Percentiles rank a stretch among this genome's conserved stretches.
These are phyloP conservation scores for Asarcornis scutulata DNA, from an alignment of 2,113 vertebrate genomes.

Conservation along the genomic window DNA sequence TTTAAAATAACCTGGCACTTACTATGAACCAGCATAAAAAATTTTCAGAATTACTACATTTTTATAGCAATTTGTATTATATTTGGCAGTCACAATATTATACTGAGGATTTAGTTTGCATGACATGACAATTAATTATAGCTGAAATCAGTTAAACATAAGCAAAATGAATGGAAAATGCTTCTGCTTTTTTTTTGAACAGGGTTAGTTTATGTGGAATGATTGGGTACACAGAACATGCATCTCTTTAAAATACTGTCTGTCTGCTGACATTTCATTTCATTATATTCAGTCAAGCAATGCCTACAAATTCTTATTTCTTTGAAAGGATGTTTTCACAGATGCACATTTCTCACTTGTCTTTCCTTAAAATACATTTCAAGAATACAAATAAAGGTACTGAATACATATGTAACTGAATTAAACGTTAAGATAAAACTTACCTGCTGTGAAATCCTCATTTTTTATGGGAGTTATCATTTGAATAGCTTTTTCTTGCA, in stretches of 20 bases:
- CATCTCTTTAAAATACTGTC: constrained; percentile 69
- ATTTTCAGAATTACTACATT: constrained; percentile 24
- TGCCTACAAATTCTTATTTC: constrained; percentile 51
- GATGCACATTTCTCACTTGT: constrained; percentile 47
- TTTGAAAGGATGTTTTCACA: constrained; percentile 63
- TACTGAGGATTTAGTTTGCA: constrained; percentile 79
- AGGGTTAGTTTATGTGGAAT: constrained; percentile 82
- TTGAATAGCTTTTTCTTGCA: constrained; percentile 29
- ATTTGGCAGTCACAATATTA: constrained; percentile 62
- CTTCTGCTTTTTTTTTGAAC: constrained; percentile 62
- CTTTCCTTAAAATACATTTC: constrained; percentile 68
- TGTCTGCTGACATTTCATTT: constrained; percentile 62
- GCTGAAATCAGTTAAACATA: constrained; percentile 78
- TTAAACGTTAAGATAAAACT: constrained; percentile 61
- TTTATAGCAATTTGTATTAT: constrained; percentile 34
- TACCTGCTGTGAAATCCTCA: constrained; percentile 56
- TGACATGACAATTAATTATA: constrained; percentile 82
- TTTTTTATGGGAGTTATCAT: not conserved
- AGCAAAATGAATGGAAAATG: constrained; percentile 80
- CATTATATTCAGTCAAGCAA: constrained; percentile 62
- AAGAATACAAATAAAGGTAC: constrained; percentile 57
- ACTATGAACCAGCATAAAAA: constrained; percentile 32
- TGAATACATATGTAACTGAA: constrained; percentile 3
- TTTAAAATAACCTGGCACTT: constrained; percentile 9
- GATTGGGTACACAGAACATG: constrained; percentile 81